Conservation (phyloP, 1,140 invertebrate genomes). For the Cecropterus lyciades region DNA sequence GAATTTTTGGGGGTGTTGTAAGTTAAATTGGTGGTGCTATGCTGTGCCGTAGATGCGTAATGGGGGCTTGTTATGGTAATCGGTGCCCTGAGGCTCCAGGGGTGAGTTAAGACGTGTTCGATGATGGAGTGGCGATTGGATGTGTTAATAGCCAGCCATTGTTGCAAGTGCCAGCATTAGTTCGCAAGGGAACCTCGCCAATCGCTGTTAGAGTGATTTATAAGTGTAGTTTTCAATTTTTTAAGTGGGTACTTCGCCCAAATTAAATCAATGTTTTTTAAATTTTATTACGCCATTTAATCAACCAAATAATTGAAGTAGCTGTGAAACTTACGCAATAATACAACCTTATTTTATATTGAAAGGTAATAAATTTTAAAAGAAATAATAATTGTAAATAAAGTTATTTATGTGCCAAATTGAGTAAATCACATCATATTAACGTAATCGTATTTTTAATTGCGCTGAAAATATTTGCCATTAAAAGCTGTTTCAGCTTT, state of each 20-base stretch:
- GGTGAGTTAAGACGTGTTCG: constrained; percentile 56
- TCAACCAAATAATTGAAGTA: too few relatives aligned
- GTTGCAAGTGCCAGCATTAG: constrained; percentile 22
- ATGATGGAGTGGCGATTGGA: constrained; percentile 58
- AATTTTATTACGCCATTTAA: background rate
- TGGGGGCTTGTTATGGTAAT: constrained; percentile 82
- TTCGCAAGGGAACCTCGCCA: constrained; percentile 18
- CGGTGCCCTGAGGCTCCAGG: constrained; percentile 56
- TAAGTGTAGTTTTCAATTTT: background rate
- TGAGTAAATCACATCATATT: too few relatives aligned
- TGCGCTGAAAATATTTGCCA: background rate
- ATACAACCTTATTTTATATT: too few relatives aligned
- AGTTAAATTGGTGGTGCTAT: constrained; percentile 40
- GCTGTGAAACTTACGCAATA: too few relatives aligned
- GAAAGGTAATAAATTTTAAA: too few relatives aligned
- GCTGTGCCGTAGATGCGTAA: constrained; percentile 68
- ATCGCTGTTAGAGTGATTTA: constrained; percentile 6
- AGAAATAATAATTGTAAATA: too few relatives aligned
- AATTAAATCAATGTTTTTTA: background rate
- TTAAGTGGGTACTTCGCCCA: background rate
- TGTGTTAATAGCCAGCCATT: constrained; percentile 32
- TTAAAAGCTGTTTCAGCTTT: background rate
- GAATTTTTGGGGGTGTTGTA: constrained; percentile 17
- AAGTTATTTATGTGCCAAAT: too few relatives aligned
- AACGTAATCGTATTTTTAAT: background rate